Evolutionary conservation across 2,113 vertebrate species (phyloP).

Genomic region (Dicerorhinus sumatrensis): DNA sequence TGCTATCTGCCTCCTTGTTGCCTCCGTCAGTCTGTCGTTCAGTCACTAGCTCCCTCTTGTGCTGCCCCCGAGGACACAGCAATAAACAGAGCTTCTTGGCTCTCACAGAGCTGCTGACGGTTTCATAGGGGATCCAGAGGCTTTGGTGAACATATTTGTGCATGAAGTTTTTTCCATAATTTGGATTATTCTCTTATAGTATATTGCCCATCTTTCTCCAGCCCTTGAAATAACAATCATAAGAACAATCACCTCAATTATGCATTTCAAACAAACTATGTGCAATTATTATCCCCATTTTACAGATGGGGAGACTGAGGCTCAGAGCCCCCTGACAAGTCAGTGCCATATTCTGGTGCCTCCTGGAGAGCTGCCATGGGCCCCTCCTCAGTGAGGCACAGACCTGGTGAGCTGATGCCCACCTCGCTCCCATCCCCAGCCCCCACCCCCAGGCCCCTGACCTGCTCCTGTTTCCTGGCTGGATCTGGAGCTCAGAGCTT

Average conservation of each 20-base stretch:
- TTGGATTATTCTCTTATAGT: not conserved
- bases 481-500: not conserved
- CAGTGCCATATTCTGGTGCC: not conserved
- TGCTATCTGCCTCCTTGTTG: not conserved
- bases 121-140: not conserved
- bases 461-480: not conserved
- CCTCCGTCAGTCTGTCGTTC: not conserved
- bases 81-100: not conserved
- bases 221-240: not conserved
- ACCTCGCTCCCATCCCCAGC: too few species aligned
- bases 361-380: not conserved
- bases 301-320: slow-evolving; percentile 32
- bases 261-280: not conserved
- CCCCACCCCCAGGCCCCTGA: not conserved
- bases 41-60: not conserved
- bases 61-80: not conserved
- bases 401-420: not conserved
- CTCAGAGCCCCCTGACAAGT: not conserved
- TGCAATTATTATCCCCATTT: not conserved
- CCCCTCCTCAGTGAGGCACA: not conserved
- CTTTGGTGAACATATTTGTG: not conserved
- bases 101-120: not conserved
- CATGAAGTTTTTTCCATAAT: not conserved
- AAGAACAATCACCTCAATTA: not conserved
- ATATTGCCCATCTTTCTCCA: not conserved